Percentiles rank a stretch among this genome's conserved stretches.
These are phyloP conservation scores for Trichogramma dendrolimi DNA, from an alignment of 2,888 invertebrate genomes.

Conservation along the genomic window DNA sequence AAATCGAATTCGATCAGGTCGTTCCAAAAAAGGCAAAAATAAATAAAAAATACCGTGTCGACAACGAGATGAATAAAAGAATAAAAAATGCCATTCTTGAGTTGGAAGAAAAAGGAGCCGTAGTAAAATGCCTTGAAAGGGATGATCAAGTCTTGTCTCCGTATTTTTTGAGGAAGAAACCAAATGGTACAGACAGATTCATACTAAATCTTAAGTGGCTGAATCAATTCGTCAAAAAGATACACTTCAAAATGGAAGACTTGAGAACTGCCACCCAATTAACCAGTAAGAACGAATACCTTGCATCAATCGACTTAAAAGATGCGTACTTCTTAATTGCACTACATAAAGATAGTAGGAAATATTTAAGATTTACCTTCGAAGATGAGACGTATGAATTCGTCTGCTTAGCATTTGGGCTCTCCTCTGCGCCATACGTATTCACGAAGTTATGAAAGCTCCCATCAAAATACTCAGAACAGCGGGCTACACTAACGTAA, in stretches of 20 bases:
- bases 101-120: conserved; percentile 12
- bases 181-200: conserved; percentile 20
- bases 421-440: conserved; percentile 19
- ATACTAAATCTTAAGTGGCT: conserved; percentile 25
- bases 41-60: background rate
- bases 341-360: conserved; percentile 23
- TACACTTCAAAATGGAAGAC: conserved; percentile 28
- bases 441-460: background rate
- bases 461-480: background rate
- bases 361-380: conserved; percentile 30
- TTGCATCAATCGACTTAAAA: conserved; percentile 25
- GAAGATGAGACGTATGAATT: conserved; percentile 26
- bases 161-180: conserved; percentile 21
- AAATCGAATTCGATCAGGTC: conserved; percentile 9
- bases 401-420: conserved; percentile 29
- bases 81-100: background rate
- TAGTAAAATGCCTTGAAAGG: conserved; percentile 1
- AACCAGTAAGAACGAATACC: conserved; percentile 8
- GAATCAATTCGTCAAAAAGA: conserved; percentile 17
- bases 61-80: background rate
- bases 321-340: conserved; percentile 28
- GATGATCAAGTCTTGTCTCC: conserved; percentile 23
- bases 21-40: background rate
- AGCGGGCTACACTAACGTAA: conserved; percentile 16
- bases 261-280: conserved; percentile 17